These are phyloP conservation scores for Cotesia typhae DNA, from an alignment of 1,140 invertebrate genomes.

Conservation along the genomic window DNA sequence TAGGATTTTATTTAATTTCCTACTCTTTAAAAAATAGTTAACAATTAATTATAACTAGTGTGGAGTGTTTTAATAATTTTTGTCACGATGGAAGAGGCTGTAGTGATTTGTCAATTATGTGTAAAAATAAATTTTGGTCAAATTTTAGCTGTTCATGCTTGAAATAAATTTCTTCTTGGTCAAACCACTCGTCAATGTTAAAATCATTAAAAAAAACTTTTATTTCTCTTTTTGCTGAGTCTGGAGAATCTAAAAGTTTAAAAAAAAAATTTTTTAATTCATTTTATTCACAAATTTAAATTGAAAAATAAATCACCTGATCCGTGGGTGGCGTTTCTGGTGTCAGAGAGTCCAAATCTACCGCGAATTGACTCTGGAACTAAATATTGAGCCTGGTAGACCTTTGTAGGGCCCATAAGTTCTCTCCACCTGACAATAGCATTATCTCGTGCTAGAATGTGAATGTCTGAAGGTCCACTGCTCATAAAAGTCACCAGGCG, in stretches of 20 bases:
- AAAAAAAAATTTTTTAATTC: slow-evolving; percentile 12
- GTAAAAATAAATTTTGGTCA: slow-evolving; percentile 57
- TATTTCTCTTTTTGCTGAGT: slow-evolving; percentile 81
- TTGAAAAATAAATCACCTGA: slow-evolving; percentile 71
- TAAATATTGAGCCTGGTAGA: slow-evolving; percentile 79
- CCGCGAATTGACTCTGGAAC: slow-evolving; percentile 82
- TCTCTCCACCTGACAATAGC: slow-evolving; percentile 82
- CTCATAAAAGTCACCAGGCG: slow-evolving; percentile 86
- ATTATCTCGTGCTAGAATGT: slow-evolving; percentile 79
- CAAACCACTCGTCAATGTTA: slow-evolving; percentile 68
- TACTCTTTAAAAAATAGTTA: slow-evolving; percentile 11
- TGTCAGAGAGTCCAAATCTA: slow-evolving; percentile 87
- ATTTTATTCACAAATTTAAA: no score
- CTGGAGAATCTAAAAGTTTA: slow-evolving; percentile 75
- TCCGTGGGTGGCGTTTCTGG: slow-evolving; percentile 90
- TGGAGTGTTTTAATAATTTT: slow-evolving; percentile 9
- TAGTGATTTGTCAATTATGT: slow-evolving; percentile 49
- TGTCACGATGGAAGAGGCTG: no score
- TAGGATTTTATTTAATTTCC: slow-evolving; percentile 21
- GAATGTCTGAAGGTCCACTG: slow-evolving; percentile 83
- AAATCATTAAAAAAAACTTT: slow-evolving; percentile 86
- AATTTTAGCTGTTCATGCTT: slow-evolving; percentile 56
- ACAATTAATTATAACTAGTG: neutral
- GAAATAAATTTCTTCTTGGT: slow-evolving; percentile 65
- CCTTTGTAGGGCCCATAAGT: slow-evolving; percentile 90